These are phyloP conservation scores for Eospalax fontanierii DNA, from an alignment of 2,797 vertebrate species.

Conservation along the genomic window DNA sequence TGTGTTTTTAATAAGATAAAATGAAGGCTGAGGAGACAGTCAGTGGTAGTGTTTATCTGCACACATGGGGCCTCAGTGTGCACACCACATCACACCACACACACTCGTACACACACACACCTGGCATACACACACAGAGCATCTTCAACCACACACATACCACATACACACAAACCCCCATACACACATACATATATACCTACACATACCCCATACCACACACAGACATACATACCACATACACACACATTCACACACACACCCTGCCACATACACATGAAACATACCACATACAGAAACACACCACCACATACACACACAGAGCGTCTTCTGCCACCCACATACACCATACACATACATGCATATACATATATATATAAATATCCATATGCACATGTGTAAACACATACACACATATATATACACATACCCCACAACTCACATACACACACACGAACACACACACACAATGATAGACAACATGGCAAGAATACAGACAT, in stretches of 20 bases:
- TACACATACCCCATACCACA: too few relatives aligned
- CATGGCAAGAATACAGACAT: not conserved
- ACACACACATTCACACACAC: not conserved
- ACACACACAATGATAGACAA: not conserved
- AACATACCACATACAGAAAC: too few relatives aligned
- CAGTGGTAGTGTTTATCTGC: not conserved
- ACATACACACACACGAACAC: not conserved
- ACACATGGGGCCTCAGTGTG: not conserved
- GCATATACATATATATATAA: too few relatives aligned
- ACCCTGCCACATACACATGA: not conserved
- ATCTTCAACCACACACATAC: not conserved
- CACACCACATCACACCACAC: too few relatives aligned
- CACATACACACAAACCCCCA: not conserved
- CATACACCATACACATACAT: too few relatives aligned
- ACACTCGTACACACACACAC: not conserved
- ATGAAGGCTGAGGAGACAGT: not conserved
- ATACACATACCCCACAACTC: too few relatives aligned
- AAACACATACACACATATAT: too few relatives aligned
- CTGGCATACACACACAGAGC: not conserved
- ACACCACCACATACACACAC: too few relatives aligned
- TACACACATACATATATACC: too few relatives aligned
- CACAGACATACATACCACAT: not conserved
- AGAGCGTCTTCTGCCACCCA: too few relatives aligned
- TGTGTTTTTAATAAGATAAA: constrained; percentile 23
- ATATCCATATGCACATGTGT: too few relatives aligned